phyloP scores from a whole-genome alignment of 2,113 vertebrate genomes.

The Rhinopomastus cyanomelas region DNA sequence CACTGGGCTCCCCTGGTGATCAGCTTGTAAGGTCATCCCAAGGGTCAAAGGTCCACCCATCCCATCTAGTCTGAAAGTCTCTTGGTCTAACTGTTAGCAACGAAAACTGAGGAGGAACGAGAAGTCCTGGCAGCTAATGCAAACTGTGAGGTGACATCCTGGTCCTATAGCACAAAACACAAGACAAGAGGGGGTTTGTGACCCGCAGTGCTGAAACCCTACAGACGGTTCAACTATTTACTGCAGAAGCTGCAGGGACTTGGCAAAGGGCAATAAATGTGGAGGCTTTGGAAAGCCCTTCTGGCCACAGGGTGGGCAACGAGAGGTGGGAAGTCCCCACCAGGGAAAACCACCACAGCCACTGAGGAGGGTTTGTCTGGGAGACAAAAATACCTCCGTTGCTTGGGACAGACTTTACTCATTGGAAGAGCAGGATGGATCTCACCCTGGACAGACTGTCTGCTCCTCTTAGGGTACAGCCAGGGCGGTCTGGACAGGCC shows the following conservation, averaged over 20 bases:
- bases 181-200: neutral
- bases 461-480: neutral
- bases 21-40: neutral
- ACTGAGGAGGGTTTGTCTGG: neutral
- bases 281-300: neutral
- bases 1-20: neutral
- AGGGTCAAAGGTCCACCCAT: neutral
- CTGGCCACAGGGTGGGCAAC: neutral
- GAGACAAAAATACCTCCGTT: neutral
- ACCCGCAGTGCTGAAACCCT: neutral
- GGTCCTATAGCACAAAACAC: neutral
- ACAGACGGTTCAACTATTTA: neutral
- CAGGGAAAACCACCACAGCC: fast-evolving
- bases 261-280: neutral
- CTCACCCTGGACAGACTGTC: neutral
- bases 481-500: neutral
- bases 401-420: neutral
- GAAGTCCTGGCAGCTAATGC: neutral
- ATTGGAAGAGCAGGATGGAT: neutral
- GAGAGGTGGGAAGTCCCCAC: neutral
- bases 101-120: neutral
- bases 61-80: neutral
- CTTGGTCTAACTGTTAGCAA: neutral
- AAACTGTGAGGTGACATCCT: neutral
- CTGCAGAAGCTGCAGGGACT: neutral